Conservation (phyloP, 1,140 invertebrate species). For the Notospermus geniculatus region DNA sequence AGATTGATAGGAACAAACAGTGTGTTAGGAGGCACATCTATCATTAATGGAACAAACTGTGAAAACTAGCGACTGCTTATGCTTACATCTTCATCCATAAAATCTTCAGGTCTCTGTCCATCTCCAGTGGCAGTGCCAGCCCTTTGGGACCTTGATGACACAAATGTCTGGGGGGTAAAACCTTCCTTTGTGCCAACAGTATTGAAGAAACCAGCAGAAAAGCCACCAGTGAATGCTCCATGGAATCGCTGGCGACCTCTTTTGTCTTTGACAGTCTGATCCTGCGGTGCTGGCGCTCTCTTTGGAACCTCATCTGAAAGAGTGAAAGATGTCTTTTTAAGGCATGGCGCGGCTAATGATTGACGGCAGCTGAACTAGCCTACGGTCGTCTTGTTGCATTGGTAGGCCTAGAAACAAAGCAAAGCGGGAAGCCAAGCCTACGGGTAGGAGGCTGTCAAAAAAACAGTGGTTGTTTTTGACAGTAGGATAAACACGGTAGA, state of each 20-base stretch:
- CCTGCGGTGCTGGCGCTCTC: slow-evolving; percentile 67
- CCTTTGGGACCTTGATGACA: slow-evolving; percentile 79
- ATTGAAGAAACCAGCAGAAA: slow-evolving; percentile 97
- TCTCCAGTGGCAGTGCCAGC: slow-evolving; percentile 25
- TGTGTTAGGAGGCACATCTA: too few relatives aligned
- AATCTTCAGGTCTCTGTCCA: slow-evolving; percentile 70
- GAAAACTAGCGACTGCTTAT: too few relatives aligned
- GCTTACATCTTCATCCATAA: slow-evolving; percentile 93
- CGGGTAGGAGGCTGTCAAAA: not conserved
- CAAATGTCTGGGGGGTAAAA: slow-evolving; percentile 88
- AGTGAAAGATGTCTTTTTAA: too few relatives aligned
- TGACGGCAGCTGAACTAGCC: too few relatives aligned
- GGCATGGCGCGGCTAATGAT: too few relatives aligned
- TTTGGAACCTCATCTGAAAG: not conserved
- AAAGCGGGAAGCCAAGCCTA: not conserved
- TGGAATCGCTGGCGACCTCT: slow-evolving; percentile 91
- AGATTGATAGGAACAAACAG: too few relatives aligned
- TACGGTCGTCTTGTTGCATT: too few relatives aligned
- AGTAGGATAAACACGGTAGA: too few relatives aligned
- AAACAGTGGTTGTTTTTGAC: not conserved
- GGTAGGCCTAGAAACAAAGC: not conserved
- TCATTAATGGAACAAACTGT: too few relatives aligned
- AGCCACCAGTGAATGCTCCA: slow-evolving; percentile 98
- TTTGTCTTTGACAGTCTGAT: slow-evolving; percentile 87
- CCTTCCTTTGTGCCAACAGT: slow-evolving; percentile 91